Conservation (phyloP, 2,797 vertebrate species). For the Pseudomugil tenellus region DNA sequence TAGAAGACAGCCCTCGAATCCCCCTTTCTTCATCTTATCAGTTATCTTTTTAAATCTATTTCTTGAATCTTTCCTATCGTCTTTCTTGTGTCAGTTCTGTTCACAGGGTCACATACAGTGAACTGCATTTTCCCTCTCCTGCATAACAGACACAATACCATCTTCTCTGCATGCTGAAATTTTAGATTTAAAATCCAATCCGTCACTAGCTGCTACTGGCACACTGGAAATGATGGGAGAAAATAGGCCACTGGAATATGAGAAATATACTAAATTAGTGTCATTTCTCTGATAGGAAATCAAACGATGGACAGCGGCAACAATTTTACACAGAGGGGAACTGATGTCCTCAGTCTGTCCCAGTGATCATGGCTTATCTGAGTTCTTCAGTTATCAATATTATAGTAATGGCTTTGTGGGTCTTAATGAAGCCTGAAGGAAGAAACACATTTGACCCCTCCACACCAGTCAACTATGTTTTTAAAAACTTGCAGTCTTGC, state of each 20-base stretch:
- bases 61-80: slow-evolving; percentile 42
- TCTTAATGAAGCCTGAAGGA: slow-evolving; percentile 53
- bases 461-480: slow-evolving; percentile 38
- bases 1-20: slow-evolving; percentile 2
- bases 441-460: slow-evolving; percentile 54
- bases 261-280: slow-evolving; percentile 64
- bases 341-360: slow-evolving; percentile 12
- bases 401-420: slow-evolving; percentile 47
- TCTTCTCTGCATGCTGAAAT: slow-evolving; percentile 46
- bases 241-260: slow-evolving; percentile 47
- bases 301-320: slow-evolving; percentile 12
- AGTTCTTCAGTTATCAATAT: slow-evolving; percentile 17
- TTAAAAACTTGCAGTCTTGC: slow-evolving; percentile 49
- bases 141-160: slow-evolving; percentile 50
- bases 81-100: slow-evolving; percentile 38
- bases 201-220: slow-evolving; percentile 61
- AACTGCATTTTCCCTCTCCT: slow-evolving; percentile 20
- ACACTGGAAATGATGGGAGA: slow-evolving; percentile 28
- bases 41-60: slow-evolving; percentile 57
- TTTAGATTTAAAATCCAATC: slow-evolving; percentile 76
- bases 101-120: slow-evolving; percentile 66
- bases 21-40: slow-evolving; percentile 49
- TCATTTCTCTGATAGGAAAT: slow-evolving; percentile 40
- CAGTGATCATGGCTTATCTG: slow-evolving; percentile 29
- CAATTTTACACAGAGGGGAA: slow-evolving; percentile 19